phyloP scores from a whole-genome alignment of 2,797 vertebrate species.

The Eidolon dupreanum region DNA sequence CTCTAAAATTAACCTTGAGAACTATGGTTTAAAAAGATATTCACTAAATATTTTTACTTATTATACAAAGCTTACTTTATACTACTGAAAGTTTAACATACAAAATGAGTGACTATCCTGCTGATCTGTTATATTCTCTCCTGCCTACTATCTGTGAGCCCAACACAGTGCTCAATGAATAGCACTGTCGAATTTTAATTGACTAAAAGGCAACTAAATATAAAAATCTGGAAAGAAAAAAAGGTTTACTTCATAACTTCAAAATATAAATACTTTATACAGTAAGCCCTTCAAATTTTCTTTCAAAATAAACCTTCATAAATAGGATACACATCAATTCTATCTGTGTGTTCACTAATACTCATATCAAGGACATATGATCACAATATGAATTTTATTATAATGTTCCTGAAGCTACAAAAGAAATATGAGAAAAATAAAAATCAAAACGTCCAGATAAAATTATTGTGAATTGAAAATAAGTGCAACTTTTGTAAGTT shows the following conservation, averaged over 20 bases:
- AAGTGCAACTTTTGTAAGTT: not conserved
- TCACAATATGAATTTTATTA: not conserved
- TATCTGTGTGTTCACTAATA: not conserved
- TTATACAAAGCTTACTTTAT: not conserved
- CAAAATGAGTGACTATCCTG: not conserved
- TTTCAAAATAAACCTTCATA: slow-evolving; percentile 6
- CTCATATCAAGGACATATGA: not conserved
- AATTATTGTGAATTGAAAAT: not conserved
- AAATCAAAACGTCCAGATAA: not conserved
- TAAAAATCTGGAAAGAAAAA: not conserved
- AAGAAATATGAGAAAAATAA: not conserved
- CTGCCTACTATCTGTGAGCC: not conserved
- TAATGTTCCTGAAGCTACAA: not conserved
- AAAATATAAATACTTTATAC: not conserved
- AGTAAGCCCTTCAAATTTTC: not conserved
- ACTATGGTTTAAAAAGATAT: not conserved
- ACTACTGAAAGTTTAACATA: not conserved
- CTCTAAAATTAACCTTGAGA: not conserved
- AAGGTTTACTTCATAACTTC: not conserved
- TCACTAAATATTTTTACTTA: not conserved
- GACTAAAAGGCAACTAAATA: not conserved
- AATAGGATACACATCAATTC: not conserved
- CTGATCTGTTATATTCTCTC: not conserved
- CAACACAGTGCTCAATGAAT: not conserved
- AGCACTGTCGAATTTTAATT: not conserved